Evolutionary conservation across 2,888 invertebrate species (phyloP).

Genomic region (Liposcelis brunnea): DNA sequence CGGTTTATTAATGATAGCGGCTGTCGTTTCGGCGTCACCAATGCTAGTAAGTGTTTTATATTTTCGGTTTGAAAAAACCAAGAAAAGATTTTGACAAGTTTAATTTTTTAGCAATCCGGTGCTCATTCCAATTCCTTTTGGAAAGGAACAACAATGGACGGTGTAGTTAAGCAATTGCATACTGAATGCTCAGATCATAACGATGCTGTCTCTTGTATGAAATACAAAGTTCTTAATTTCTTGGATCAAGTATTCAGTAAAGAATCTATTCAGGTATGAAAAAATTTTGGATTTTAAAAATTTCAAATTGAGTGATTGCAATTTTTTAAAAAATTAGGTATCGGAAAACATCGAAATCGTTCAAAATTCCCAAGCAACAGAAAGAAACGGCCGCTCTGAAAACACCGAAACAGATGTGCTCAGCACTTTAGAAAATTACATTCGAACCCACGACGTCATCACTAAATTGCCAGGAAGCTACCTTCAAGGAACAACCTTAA

Average conservation of each 20-base stretch:
- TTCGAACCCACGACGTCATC: slow-evolving; percentile 61
- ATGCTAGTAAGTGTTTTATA: no score
- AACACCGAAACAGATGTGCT: slow-evolving; percentile 41
- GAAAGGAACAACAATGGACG: slow-evolving; percentile 53
- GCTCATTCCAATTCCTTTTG: slow-evolving; percentile 30
- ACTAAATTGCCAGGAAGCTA: slow-evolving; percentile 43
- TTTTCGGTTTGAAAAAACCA: no score
- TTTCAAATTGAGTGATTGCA: slow-evolving; percentile 10
- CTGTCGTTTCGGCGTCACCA: no score
- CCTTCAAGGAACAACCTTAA: slow-evolving; percentile 49
- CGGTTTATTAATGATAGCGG: no score
- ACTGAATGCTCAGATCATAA: slow-evolving; percentile 54
- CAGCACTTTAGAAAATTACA: slow-evolving; percentile 51
- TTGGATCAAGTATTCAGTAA: slow-evolving; percentile 62
- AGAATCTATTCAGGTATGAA: slow-evolving; percentile 55
- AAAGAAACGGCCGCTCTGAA: slow-evolving; percentile 30
- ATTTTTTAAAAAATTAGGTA: slow-evolving; percentile 31
- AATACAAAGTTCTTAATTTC: slow-evolving; percentile 63
- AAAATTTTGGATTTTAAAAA: slow-evolving; percentile 5
- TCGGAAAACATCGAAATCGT: slow-evolving; percentile 57
- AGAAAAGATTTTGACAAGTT: no score
- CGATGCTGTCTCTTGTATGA: slow-evolving; percentile 65
- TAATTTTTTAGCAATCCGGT: not conserved
- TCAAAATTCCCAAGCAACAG: slow-evolving; percentile 46
- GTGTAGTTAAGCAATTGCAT: slow-evolving; percentile 58